Percentiles rank a stretch among this genome's conserved stretches.
phyloP scores from a whole-genome alignment of 1,140 invertebrate species.

The Pectinophora gossypiella region DNA sequence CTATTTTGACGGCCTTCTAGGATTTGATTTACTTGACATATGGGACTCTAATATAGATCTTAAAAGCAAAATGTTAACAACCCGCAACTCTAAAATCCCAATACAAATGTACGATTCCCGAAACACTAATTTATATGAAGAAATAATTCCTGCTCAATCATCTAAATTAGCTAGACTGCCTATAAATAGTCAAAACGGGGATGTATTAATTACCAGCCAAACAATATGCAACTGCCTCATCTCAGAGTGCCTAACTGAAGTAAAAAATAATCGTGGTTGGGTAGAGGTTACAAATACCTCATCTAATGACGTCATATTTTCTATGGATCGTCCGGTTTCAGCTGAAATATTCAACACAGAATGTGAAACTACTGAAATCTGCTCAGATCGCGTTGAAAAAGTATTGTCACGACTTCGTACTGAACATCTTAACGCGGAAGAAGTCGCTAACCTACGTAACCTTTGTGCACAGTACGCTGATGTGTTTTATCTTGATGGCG shows the following conservation, averaged over 20 bases:
- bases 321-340: not conserved
- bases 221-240: not conserved
- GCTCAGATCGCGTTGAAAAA: not conserved
- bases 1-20: too few species aligned
- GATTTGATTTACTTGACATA: too few species aligned
- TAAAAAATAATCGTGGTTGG: not conserved
- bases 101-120: not conserved
- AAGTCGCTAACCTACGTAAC: not conserved
- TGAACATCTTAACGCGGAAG: not conserved
- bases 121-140: not conserved
- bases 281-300: not conserved
- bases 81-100: not conserved
- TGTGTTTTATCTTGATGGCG: not conserved
- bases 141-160: not conserved
- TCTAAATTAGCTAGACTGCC: not conserved
- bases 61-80: not conserved
- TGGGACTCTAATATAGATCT: not conserved
- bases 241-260: too few species aligned
- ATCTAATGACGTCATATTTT: not conserved
- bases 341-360: constrained; percentile 1
- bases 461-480: not conserved
- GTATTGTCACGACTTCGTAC: too few species aligned
- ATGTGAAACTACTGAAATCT: not conserved
- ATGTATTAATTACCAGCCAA: not conserved
- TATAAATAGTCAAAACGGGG: not conserved